Percentiles rank a stretch among this genome's conserved stretches.
Conservation (phyloP, 1,140 invertebrate genomes). For the Ganaspis sp. region DNA sequence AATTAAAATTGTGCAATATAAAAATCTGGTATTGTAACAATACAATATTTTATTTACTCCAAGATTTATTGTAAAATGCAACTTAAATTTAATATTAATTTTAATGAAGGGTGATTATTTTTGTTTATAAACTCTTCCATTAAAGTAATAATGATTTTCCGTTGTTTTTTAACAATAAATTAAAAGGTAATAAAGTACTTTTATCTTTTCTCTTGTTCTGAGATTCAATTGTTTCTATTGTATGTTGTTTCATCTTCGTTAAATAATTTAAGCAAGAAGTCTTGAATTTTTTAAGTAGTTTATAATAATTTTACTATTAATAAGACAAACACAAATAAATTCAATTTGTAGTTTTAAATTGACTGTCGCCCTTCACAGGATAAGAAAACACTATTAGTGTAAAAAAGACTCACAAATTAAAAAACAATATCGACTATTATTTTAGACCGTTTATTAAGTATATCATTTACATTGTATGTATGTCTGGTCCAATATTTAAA, state of each 20-base stretch:
- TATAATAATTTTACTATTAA: background rate
- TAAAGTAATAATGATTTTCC: background rate
- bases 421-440: background rate
- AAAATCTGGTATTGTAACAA: conserved; percentile 4
- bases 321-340: background rate
- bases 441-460: background rate
- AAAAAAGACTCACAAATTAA: background rate
- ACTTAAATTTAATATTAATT: background rate
- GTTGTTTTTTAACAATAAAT: background rate
- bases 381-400: background rate
- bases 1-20: background rate
- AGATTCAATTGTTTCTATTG: background rate
- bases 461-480: background rate
- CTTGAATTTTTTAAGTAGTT: background rate
- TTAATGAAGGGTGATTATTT: background rate
- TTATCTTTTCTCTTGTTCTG: too few relatives aligned
- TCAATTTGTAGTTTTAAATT: too few relatives aligned
- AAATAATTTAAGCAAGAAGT: background rate
- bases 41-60: conserved; percentile 18
- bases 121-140: background rate
- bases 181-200: background rate
- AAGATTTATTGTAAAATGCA: background rate
- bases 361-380: background rate
- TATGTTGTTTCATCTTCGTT: too few relatives aligned
- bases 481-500: background rate